These are phyloP conservation scores for Leptoclinus maculatus DNA, from an alignment of 2,797 vertebrate species.

Conservation along the genomic window DNA sequence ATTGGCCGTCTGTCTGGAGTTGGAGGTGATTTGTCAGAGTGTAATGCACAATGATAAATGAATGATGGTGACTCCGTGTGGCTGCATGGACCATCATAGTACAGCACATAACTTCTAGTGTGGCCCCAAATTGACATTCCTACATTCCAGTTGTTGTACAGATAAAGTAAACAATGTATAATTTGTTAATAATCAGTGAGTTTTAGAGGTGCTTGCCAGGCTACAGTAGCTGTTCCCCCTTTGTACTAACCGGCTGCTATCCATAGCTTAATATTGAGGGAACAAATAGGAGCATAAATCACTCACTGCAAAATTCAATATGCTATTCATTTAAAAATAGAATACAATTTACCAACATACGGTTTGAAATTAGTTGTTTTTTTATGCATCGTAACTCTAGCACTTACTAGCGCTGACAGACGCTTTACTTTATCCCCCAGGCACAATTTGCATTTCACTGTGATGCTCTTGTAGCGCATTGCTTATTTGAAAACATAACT, in stretches of 20 bases:
- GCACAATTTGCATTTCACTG: background rate
- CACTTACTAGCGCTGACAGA: background rate
- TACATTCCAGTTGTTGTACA: background rate
- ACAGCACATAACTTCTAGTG: background rate
- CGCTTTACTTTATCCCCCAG: background rate
- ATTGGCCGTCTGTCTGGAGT: constrained; percentile 34
- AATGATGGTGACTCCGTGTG: constrained; percentile 4
- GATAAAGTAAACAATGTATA: background rate
- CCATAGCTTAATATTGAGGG: background rate
- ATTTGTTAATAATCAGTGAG: background rate
- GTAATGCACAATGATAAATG: constrained; percentile 9
- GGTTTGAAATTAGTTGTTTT: background rate
- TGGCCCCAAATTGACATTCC: background rate
- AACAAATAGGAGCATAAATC: background rate
- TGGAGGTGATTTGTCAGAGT: constrained; percentile 47
- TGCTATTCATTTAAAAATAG: background rate
- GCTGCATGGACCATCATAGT: background rate
- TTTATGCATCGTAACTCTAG: background rate
- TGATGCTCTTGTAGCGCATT: background rate
- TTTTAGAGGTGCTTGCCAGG: background rate
- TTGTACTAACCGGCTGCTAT: background rate
- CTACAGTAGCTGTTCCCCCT: background rate
- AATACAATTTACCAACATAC: background rate
- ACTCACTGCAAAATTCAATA: background rate
- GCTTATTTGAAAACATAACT: background rate